These are phyloP conservation scores for Noctua janthina DNA, from an alignment of 2,888 invertebrate species.

Conservation along the genomic window DNA sequence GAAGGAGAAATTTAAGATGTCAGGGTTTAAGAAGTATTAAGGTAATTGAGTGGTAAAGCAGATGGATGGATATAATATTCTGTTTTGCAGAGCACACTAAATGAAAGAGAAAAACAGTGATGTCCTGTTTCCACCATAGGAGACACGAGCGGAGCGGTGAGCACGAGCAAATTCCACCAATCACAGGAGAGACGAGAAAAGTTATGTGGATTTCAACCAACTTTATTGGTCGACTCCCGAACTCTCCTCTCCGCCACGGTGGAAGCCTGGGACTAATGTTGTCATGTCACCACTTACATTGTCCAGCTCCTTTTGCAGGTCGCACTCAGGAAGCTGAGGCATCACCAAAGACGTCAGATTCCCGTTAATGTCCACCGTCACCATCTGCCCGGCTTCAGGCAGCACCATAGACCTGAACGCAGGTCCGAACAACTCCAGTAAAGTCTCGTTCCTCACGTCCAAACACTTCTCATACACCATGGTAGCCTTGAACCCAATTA, in stretches of 20 bases:
- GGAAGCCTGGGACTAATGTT: not conserved
- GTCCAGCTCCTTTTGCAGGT: slow-evolving; percentile 96
- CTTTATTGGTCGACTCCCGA: not conserved
- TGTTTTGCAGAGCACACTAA: not conserved
- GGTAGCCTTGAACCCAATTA: slow-evolving; percentile 97
- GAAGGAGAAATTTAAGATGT: slow-evolving; percentile 20
- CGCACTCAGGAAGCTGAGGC: slow-evolving; percentile 93
- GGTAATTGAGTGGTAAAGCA: not conserved
- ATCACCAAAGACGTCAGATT: slow-evolving; percentile 91
- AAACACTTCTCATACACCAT: slow-evolving; percentile 95
- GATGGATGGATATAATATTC: not conserved
- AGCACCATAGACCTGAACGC: slow-evolving; percentile 85
- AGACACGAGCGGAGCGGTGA: not conserved
- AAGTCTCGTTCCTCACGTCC: slow-evolving; percentile 91
- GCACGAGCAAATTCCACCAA: not conserved
- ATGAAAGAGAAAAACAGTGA: not conserved
- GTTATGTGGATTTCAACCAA: not conserved
- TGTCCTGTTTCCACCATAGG: not conserved
- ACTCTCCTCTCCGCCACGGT: not conserved
- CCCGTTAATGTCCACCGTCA: slow-evolving; percentile 89
- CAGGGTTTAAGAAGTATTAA: not conserved
- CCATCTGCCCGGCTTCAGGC: slow-evolving; percentile 90
- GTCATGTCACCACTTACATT: slow-evolving; percentile 92
- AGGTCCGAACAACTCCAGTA: slow-evolving; percentile 90
- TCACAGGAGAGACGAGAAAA: not conserved